Conservation (phyloP, 2,888 invertebrate genomes). For the Platycheirus rosarum region DNA sequence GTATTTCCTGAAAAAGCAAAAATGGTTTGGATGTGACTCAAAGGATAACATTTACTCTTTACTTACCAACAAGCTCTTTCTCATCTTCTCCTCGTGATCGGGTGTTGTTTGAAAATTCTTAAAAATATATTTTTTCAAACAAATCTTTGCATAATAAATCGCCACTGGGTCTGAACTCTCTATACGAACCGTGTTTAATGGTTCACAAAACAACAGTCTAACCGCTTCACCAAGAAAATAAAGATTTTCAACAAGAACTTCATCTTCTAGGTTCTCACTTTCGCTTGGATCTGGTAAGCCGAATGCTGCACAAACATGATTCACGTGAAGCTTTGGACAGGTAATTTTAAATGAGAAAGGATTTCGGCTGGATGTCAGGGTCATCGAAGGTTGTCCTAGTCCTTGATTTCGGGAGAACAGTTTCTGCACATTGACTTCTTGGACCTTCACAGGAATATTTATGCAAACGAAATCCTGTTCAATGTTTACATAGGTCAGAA, state of each 20-base stretch:
- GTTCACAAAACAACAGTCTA: constrained; percentile 16
- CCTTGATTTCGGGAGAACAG: constrained; percentile 49
- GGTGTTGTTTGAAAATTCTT: constrained; percentile 8
- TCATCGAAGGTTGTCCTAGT: background rate
- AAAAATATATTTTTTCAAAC: constrained; percentile 50
- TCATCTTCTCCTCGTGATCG: constrained; percentile 9
- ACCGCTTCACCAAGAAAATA: constrained; percentile 55
- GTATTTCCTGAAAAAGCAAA: constrained; percentile 79
- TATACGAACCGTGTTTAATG: constrained; percentile 15
- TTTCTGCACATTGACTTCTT: constrained; percentile 17
- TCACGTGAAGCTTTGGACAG: constrained; percentile 1
- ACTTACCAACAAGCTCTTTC: constrained; percentile 28
- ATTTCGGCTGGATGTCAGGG: background rate
- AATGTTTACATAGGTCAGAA: constrained; percentile 66
- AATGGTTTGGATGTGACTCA: no score
- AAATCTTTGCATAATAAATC: constrained; percentile 51
- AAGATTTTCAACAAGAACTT: constrained; percentile 9
- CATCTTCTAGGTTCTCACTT: constrained; percentile 21
- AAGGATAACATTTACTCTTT: background rate
- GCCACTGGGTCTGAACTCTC: constrained; percentile 42
- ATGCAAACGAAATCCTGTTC: constrained; percentile 67
- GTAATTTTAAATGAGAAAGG: constrained; percentile 4
- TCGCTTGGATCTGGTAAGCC: background rate
- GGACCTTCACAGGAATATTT: constrained; percentile 55
- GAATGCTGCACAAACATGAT: constrained; percentile 29